Percentiles rank a stretch among this genome's conserved stretches.
These are phyloP conservation scores for Thamnaconus septentrionalis DNA, from an alignment of 2,113 vertebrate species.

Conservation along the genomic window DNA sequence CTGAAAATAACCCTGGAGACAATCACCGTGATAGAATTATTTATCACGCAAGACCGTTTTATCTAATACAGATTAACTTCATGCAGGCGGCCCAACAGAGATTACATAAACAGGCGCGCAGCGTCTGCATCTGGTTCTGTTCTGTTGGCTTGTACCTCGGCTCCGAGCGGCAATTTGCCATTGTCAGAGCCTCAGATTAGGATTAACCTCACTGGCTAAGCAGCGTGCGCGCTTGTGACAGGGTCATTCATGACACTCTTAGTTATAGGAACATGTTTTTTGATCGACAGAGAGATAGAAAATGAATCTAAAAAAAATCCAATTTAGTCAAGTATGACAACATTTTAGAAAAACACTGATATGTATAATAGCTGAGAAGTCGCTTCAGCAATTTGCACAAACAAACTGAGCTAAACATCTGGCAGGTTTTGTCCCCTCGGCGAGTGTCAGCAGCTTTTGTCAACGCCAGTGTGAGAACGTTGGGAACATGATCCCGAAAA, in stretches of 20 bases:
- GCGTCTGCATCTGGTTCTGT: conserved; percentile 48
- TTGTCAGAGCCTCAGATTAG: conserved; percentile 50
- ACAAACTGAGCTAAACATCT: not conserved
- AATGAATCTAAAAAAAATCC: too few relatives aligned
- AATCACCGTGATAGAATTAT: not conserved
- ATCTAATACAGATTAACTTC: conserved; percentile 20
- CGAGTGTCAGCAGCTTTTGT: conserved; percentile 16
- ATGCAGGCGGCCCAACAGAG: conserved; percentile 11
- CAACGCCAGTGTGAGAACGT: not conserved
- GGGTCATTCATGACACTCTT: not conserved
- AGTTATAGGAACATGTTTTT: too few relatives aligned
- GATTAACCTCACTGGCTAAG: conserved; percentile 47
- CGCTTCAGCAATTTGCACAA: not conserved
- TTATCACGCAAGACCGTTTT: not conserved
- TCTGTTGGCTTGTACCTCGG: conserved; percentile 29
- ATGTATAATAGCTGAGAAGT: too few relatives aligned
- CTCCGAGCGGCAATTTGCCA: conserved; percentile 46
- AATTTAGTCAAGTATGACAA: too few relatives aligned
- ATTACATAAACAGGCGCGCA: conserved; percentile 53
- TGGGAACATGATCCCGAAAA: too few relatives aligned
- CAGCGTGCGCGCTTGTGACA: not conserved
- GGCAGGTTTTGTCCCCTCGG: too few relatives aligned
- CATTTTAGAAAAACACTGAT: too few relatives aligned
- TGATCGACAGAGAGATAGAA: too few relatives aligned
- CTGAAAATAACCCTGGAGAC: conserved; percentile 13